Base-by-base conservation (phyloP, 2,797 vertebrate genomes). In the Enteromius unitaeniatus region DNA sequence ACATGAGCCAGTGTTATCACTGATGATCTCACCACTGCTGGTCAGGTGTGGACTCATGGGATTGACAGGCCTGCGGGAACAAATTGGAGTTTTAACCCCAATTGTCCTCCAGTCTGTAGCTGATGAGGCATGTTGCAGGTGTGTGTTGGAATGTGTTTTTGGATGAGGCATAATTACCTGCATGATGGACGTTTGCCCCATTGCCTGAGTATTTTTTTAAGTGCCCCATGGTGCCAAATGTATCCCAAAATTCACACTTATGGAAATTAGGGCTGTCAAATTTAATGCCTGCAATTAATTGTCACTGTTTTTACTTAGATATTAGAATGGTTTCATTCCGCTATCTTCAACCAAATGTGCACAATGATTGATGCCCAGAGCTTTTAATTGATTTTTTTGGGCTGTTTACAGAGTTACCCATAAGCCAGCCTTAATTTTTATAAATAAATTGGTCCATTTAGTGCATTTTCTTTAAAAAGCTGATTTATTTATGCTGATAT, bases 121-220 rank as follows among this genome's bases (percentile, higher is more conserved):
- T n/a, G 69, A 81, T 53, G 64, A 55, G 34, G 49, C 58, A 53
- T 73, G 55, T 21, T 78, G 58, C 65, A 28, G 65, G 34, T 47
- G 78, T 58, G 47, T 67, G 31, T 68, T 13, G 21, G 28, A 67
- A 28, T 70, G 42, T 78, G 53, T 78, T 34, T 73, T 55, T 77
- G 82, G 68, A 65, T 55, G 70, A 47, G 49, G 45, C 9, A 53
- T 83, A 81, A 85, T 86, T 83, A 81, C 76, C 49, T 37, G 79
- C 47, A 23, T 82, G 62, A 86, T 82, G 37, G 80, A 81, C 73
- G 78, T 79, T 73, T 83, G 72, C 37, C 26, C 31, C 42, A 64
- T 78, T 78, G n/a, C 47, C 75, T 31, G 49, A 82, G 28, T 51
- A 34, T 74, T 74, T 81, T 55, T 85, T 42, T 3, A 80, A 51